phyloP scores from a whole-genome alignment of 2,888 invertebrate species.

The Dryococelus australis region DNA sequence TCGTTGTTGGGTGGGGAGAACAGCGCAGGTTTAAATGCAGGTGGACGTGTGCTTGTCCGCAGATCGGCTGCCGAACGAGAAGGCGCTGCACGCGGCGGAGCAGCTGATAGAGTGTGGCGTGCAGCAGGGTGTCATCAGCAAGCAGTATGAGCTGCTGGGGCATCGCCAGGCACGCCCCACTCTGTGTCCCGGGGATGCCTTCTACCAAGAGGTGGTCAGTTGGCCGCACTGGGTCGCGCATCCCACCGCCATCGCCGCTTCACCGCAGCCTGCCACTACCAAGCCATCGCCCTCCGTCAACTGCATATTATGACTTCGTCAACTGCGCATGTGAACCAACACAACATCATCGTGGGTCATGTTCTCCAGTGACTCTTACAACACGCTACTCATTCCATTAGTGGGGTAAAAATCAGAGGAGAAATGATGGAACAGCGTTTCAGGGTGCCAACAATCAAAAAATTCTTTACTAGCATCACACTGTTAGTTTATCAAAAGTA shows the following conservation, averaged over 20 bases:
- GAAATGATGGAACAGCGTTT: too few species aligned
- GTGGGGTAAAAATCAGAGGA: too few species aligned
- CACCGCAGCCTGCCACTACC: background rate
- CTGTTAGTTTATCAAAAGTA: too few species aligned
- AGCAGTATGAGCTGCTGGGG: slow-evolving; percentile 62
- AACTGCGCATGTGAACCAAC: too few species aligned
- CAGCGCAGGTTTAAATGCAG: too few species aligned
- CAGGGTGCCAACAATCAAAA: too few species aligned
- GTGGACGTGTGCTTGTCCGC: slow-evolving; percentile 34
- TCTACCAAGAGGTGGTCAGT: slow-evolving; percentile 55
- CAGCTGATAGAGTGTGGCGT: slow-evolving; percentile 63
- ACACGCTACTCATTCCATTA: too few species aligned
- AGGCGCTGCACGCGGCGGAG: slow-evolving; percentile 60
- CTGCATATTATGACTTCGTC: background rate
- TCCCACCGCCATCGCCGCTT: slow-evolving; percentile 19
- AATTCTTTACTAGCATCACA: too few species aligned
- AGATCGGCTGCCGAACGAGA: slow-evolving; percentile 60
- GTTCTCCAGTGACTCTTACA: too few species aligned
- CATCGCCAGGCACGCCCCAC: slow-evolving; percentile 59
- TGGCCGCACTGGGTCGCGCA: slow-evolving; percentile 56
- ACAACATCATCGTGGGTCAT: too few species aligned
- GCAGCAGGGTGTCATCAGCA: slow-evolving; percentile 58
- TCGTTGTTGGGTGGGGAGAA: too few species aligned
- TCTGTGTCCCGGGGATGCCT: slow-evolving; percentile 56
- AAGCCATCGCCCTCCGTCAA: background rate